phyloP scores from a whole-genome alignment of 2,797 vertebrate genomes.

The Ptychadena robeensis region DNA sequence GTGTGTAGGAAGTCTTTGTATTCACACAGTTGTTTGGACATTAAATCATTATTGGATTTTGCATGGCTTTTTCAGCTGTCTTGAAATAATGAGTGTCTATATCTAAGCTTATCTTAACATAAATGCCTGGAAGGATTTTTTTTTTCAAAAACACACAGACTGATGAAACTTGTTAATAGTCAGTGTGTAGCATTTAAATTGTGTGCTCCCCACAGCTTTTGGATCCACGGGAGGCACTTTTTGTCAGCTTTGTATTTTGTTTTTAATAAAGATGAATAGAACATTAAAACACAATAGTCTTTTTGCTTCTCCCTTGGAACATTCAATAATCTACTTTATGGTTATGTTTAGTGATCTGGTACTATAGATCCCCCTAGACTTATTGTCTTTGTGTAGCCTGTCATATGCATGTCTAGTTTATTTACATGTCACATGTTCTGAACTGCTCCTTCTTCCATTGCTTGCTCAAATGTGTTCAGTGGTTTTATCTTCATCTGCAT shows the following conservation, averaged over 20 bases:
- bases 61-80: slow-evolving; percentile 3
- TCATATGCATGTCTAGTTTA: slow-evolving; percentile 46
- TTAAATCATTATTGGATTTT: slow-evolving; percentile 38
- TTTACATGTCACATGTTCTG: slow-evolving; percentile 22
- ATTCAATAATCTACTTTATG: slow-evolving; percentile 42
- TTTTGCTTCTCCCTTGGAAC: slow-evolving; percentile 13
- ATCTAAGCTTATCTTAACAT: slow-evolving; percentile 46
- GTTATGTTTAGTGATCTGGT: slow-evolving; percentile 15
- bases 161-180: not conserved
- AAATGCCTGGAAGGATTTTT: slow-evolving; percentile 42
- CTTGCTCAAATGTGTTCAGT: slow-evolving; percentile 21
- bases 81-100: slow-evolving; percentile 28
- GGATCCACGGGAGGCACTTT: not conserved
- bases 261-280: slow-evolving; percentile 41
- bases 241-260: slow-evolving; percentile 46
- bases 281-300: slow-evolving; percentile 15
- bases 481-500: slow-evolving; percentile 42
- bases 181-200: slow-evolving; percentile 38
- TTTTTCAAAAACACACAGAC: slow-evolving; percentile 40
- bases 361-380: slow-evolving; percentile 12
- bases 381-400: slow-evolving; percentile 16
- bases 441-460: slow-evolving; percentile 11
- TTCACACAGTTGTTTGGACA: slow-evolving; percentile 19
- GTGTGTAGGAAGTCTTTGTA: slow-evolving; percentile 30
- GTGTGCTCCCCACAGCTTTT: slow-evolving; percentile 1